A percentile compares a stretch with the other conserved stretches of the same genome.
phyloP scores from a whole-genome alignment of 1,140 invertebrate species.

The Pteromalus puparum region DNA sequence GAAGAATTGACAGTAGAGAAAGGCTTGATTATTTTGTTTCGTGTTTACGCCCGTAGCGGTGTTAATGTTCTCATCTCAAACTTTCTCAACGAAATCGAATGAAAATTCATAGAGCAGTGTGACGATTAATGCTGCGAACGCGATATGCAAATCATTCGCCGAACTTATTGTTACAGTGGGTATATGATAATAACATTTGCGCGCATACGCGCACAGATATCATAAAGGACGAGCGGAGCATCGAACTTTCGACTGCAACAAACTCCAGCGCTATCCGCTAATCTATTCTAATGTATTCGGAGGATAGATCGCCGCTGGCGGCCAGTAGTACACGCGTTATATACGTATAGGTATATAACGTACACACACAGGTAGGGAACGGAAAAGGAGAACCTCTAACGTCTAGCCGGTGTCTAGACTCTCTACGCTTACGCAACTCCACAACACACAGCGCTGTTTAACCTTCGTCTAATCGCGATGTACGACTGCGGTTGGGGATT shows the following conservation, averaged over 20 bases:
- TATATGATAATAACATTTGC: background rate
- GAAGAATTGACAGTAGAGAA: background rate
- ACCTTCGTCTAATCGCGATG: constrained; percentile 39
- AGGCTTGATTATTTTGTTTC: no score
- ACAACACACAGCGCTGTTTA: constrained; percentile 48
- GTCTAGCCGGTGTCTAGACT: constrained; percentile 46
- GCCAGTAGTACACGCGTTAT: background rate
- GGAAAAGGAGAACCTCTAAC: constrained; percentile 43
- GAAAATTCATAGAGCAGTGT: constrained; percentile 2
- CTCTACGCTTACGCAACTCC: background rate
- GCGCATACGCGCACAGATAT: background rate
- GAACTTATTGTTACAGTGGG: no score
- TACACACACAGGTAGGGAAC: background rate
- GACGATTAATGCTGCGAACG: no score
- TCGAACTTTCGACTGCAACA: constrained; percentile 13
- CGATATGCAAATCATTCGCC: background rate
- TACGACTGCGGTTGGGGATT: constrained; percentile 17
- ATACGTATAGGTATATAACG: background rate
- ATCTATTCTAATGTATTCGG: constrained; percentile 63
- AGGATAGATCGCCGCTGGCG: constrained; percentile 4
- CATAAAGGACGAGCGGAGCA: background rate
- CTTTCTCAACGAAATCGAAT: background rate
- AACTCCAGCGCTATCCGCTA: constrained; percentile 40
- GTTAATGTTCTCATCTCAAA: no score
- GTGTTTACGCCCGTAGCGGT: no score